Base-by-base conservation (phyloP, 2,888 invertebrate genomes). In the Patella ulyssiponensis region DNA sequence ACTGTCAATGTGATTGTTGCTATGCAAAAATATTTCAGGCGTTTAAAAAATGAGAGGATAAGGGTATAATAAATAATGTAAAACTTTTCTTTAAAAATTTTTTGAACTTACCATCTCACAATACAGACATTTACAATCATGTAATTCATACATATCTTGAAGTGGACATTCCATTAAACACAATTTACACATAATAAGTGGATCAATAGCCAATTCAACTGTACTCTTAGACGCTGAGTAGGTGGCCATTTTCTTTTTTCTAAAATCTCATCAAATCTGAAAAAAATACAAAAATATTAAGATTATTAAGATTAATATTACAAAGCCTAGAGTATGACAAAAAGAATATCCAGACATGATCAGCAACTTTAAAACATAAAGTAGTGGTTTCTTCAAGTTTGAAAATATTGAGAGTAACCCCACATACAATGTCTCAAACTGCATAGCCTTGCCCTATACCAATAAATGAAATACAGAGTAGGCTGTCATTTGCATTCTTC, bases 81-180 rank as follows among this genome's bases (percentile, higher is more conserved):
- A 44, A 44, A 44, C 7, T 44, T 44, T 44, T 44, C 44, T 44
- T 44, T 44, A 44, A 44, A 44, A 44, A 44, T 9, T 44, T 44
- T 44, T 3, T 9, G 15, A 69, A 84, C 88, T 85, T 79, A 90
- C 90, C 77, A 80, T 80, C 82, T 86, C 84, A 83, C 90, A 90
- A 78, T 89, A 89, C 51, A 90, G 84, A 85, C 89, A 90, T 80
- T 87, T 86, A 84, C 89, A 90, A 69, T 89, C 89, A 1, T 82
- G 76, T 54, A 90, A 81, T 75, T 88, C 87, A 75, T 89, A 90
- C 85, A 88, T 89, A 44, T 89, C 88, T 20, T 82, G 81, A 33
- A 85, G 82, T 0, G 86, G 81, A 75, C 85, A 86, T 75, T 90
- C 90, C 72, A 81, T 81, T 74, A 90, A 83, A 81, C 90, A 90